These are phyloP conservation scores for Drosophila elegans DNA, from an alignment of 1,140 invertebrate genomes.

Conservation along the genomic window DNA sequence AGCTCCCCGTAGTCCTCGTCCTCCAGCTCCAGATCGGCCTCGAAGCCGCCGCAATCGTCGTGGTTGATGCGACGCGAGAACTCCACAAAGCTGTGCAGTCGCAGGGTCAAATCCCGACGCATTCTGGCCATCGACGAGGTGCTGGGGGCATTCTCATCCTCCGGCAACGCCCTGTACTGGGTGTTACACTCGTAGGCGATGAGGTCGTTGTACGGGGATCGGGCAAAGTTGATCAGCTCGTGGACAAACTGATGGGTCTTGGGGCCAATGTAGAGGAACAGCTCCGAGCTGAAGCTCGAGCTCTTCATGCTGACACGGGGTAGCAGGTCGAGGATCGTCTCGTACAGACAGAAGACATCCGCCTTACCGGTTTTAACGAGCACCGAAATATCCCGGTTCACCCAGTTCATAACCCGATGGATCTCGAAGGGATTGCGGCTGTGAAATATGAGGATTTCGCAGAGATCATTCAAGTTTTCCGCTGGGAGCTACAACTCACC, in stretches of 20 bases:
- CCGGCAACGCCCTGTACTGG: constrained; percentile 17
- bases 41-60: constrained; percentile 45
- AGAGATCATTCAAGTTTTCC: no score
- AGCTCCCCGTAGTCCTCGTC: constrained; percentile 33
- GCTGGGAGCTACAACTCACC: constrained; percentile 6
- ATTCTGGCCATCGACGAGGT: not conserved
- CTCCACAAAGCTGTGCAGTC: constrained; percentile 44
- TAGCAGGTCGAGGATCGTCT: constrained; percentile 34
- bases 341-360: constrained; percentile 19
- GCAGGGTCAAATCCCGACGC: not conserved
- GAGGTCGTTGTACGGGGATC: constrained; percentile 90
- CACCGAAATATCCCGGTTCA: constrained; percentile 59
- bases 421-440: constrained; percentile 33
- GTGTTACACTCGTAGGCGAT: constrained; percentile 62
- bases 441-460: not conserved
- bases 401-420: constrained; percentile 51
- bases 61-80: constrained; percentile 47
- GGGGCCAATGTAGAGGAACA: constrained; percentile 86
- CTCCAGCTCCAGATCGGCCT: constrained; percentile 29
- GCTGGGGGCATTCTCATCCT: not conserved
- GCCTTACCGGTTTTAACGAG: constrained; percentile 13
- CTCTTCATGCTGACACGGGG: constrained; percentile 26
- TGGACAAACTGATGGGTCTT: constrained; percentile 93
- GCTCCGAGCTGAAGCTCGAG: constrained; percentile 12
- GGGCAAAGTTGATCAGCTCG: constrained; percentile 94